phyloP scores from a whole-genome alignment of 2,113 vertebrate species.

The Sebastes fasciatus region DNA sequence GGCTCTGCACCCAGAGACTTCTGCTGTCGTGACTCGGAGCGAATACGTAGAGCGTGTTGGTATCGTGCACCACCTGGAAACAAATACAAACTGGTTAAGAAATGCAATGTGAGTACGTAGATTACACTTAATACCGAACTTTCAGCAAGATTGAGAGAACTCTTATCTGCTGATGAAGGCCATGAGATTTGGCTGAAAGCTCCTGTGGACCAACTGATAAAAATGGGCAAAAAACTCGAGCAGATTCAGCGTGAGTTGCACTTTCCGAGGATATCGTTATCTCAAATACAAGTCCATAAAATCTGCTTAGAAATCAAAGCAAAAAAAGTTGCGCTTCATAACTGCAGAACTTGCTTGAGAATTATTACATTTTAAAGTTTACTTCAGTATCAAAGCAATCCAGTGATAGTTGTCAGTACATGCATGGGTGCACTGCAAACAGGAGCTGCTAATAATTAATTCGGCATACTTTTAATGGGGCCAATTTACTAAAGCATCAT shows the following conservation, averaged over 20 bases:
- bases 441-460: neutral
- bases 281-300: no score
- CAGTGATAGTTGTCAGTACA: neutral
- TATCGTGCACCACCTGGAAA: constrained; percentile 90
- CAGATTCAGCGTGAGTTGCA: no score
- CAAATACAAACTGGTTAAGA: neutral
- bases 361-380: neutral
- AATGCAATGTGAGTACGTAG: no score
- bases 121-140: neutral
- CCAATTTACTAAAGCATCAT: neutral
- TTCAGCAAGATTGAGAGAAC: neutral
- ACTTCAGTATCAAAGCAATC: neutral
- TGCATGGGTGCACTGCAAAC: neutral
- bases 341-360: neutral
- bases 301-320: no score
- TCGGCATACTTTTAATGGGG: neutral
- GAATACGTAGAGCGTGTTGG: constrained; percentile 92
- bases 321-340: no score
- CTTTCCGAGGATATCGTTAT: no score
- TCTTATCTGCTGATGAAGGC: neutral
- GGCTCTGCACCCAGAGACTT: constrained; percentile 89
- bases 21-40: constrained; percentile 90
- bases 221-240: neutral
- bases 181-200: no score
- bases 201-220: neutral